A percentile compares a stretch with the other conserved stretches of the same genome.
phyloP scores from a whole-genome alignment of 2,113 vertebrate species.

The Oophaga pumilio region DNA sequence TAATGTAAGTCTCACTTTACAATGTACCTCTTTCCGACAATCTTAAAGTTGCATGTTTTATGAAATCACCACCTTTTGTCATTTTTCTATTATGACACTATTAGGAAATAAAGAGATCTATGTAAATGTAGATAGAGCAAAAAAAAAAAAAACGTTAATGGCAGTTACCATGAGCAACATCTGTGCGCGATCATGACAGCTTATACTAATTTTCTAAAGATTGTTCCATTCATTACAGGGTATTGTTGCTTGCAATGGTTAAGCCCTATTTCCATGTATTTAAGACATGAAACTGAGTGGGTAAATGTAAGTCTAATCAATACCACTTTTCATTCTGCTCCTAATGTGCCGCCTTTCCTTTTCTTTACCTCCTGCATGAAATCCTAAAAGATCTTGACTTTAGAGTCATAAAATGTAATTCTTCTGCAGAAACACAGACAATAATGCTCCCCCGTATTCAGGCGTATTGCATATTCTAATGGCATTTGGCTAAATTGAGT shows the following conservation, averaged over 20 bases:
- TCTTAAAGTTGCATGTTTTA: constrained; percentile 77
- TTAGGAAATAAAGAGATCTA: constrained; percentile 85
- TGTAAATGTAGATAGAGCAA: constrained; percentile 81
- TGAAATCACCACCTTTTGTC: constrained; percentile 91
- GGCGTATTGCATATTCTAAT: constrained; percentile 97
- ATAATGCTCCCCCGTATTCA: constrained; percentile 90
- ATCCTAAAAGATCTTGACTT: constrained; percentile 90
- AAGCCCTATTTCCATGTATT: constrained; percentile 96
- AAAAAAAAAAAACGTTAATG: constrained; percentile 71
- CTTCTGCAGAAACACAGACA: constrained; percentile 94
- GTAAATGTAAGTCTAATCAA: constrained; percentile 99
- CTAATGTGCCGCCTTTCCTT: constrained; percentile 87
- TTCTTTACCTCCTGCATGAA: constrained; percentile 82
- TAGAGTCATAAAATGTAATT: constrained; percentile 96
- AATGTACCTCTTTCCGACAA: constrained; percentile 75
- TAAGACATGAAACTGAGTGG: constrained; percentile 92
- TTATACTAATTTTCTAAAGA: constrained; percentile 92
- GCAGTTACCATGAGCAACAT: constrained; percentile 82
- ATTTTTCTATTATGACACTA: constrained; percentile 86
- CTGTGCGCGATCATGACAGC: constrained; percentile 87
- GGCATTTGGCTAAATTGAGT: constrained; percentile 99
- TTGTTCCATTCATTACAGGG: constrained; percentile 93
- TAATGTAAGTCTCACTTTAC: constrained; percentile 81
- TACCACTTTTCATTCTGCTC: constrained; percentile 98
- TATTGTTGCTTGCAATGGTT: constrained; percentile 91